These are phyloP conservation scores for Platichthys stellatus DNA, from an alignment of 2,113 vertebrate species.

Conservation along the genomic window DNA sequence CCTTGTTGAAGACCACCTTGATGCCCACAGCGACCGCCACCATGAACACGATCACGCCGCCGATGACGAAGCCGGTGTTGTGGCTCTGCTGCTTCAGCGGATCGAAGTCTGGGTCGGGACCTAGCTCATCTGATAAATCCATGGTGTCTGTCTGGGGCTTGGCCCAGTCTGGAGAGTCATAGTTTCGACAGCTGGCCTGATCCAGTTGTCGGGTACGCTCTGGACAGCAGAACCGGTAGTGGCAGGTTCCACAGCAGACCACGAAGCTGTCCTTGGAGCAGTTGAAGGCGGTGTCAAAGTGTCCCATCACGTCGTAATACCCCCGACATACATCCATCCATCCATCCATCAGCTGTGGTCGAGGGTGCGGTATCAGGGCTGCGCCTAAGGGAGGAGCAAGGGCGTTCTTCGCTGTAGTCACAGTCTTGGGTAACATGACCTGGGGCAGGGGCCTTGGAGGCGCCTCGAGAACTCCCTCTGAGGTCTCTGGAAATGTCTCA, in stretches of 20 bases:
- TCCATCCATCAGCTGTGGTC: conserved; percentile 70
- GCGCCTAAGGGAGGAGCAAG: conserved; percentile 79
- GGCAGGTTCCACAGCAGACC: conserved; percentile 92
- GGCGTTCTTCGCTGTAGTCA: conserved; percentile 75
- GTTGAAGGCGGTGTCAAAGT: conserved; percentile 91
- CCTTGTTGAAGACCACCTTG: conserved; percentile 93
- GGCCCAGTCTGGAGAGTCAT: conserved; percentile 90
- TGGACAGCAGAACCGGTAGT: conserved; percentile 94
- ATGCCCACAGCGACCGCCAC: conserved; percentile 89
- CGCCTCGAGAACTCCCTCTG: conserved; percentile 67
- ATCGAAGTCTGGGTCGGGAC: conserved; percentile 77
- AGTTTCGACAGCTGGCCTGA: conserved; percentile 89
- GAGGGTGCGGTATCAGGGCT: neutral
- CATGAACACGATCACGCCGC: conserved; percentile 90
- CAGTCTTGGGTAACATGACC: conserved; percentile 82
- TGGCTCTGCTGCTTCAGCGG: conserved; percentile 85
- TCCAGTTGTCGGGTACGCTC: conserved; percentile 86
- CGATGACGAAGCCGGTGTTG: conserved; percentile 91
- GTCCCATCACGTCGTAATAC: conserved; percentile 95
- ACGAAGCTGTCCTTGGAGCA: conserved; percentile 90
- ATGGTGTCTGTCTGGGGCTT: conserved; percentile 84
- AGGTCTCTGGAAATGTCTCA: conserved; percentile 49
- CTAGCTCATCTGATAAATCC: conserved; percentile 65
- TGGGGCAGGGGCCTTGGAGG: conserved; percentile 79
- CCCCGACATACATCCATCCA: conserved; percentile 87